Evolutionary conservation across 2,888 invertebrate genomes (phyloP), one percentile per base, ranked within the genome.

Genomic region (Oxyteleia sp.): DNA sequence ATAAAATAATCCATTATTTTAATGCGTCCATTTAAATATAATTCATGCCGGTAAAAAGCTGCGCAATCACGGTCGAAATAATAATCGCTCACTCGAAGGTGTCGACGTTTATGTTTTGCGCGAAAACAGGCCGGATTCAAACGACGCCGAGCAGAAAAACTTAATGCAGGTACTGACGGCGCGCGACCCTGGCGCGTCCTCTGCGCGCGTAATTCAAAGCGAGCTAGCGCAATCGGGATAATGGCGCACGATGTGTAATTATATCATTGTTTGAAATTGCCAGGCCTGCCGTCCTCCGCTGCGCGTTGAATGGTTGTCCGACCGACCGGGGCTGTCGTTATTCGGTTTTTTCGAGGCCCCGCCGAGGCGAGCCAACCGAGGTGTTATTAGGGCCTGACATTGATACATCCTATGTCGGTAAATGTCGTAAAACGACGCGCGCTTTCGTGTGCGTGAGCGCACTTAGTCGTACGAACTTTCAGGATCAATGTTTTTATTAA

Each of bases 221-320:
- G 64, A 71, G 59, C 89, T 88, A 89, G 89, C 87, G 90, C 89
- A 88, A 91, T 91, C 90, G 87, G 91, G 90, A 90, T 92, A 91
- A 91, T 89, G 86, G 88, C 86, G 86, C 83, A 85, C 87, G 87
- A 90, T 87, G 86, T 91, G 90, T 89, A 91, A 92, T 92, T 92
- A 92, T 91, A 92, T 92, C 91, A 91, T 92, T 92, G 92, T 89
- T 91, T 87, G 85, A 89, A 90, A 92, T 92, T 92, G 88, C 88
- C 89, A 86, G 84, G 84, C 88, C 87, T 88, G 81, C 63, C 51
- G 59, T 78, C 74, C 68, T 57, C 43, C 29, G 64, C 29, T 38
- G 55, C 49, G 13, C 18, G 18, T 49, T 66, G 66, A 57, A 16
- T 75, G 75, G 75, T 64, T 41, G 66, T 0, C 11, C 51, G 32